Base-by-base conservation (phyloP, 2,797 vertebrate genomes). In the Sebastolobus altivelis region DNA sequence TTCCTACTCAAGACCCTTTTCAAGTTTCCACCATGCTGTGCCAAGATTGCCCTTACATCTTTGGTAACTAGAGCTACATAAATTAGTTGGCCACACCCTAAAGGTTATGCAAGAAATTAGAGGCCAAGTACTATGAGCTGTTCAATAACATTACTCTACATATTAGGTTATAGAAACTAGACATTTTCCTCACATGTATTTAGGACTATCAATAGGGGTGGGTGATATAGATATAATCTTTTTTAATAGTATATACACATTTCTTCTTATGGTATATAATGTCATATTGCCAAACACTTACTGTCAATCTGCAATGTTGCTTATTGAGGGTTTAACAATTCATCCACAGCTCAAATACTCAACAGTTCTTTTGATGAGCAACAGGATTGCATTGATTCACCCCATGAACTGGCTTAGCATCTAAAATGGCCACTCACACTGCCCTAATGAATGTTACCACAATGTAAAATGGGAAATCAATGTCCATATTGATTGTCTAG, bases 321-420 rank as follows among this genome's bases (percentile, higher is more conserved):
- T 56, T 43, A 40, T 43, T 31, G 16, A 25, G 40, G 12, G 16
- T 55, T 40, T 40, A 10, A 65, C 10, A 40, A 10, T 56, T 31
- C 9, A 58, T 33, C 38, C 14, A 46, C 73, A 49, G 46, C 58
- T 70, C 33, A 62, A 40, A 69, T 40, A 62, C 27, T 69, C 18
- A 40, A 55, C 14, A 20, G 56, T 27, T 72, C 3, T 40, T 66
- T 38, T 66, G 54, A 55, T 74, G 62, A 60, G 40, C 54, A 22
- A 65, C 11, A 59, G 6, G n/a, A 52, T 59, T 52, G 22, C 11
- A 69, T 61, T 1, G 5, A 25, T 6, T 38, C 22, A 31, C 20
- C 33, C 16, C 20, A 27, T 29, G 27, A 35, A 46, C 13, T 3
- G 46, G n/a, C 33, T 10, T 10, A 27, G 5, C 31, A 54, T 56